Evolutionary conservation across 2,113 vertebrate species (phyloP), one percentile per base, ranked within the genome.

Genomic region (Rhinopithecus roxellana): DNA sequence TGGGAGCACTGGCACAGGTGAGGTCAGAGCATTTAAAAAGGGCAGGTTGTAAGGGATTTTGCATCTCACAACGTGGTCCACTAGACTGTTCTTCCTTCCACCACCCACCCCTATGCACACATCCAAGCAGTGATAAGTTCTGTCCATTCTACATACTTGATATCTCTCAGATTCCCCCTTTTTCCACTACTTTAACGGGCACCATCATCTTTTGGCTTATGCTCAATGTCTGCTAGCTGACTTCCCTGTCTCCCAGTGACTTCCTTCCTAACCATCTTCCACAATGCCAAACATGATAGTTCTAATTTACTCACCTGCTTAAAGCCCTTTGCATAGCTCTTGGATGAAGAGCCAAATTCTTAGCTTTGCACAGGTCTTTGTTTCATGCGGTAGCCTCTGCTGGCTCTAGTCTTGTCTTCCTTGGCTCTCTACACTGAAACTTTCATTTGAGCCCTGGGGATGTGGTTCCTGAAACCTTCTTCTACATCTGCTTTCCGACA

Each of bases 401-500:
- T n/a, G 23, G 8, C 77, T 74, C 85, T 72, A 8, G 7, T 20
- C 55, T 82, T n/a, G 6, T 67, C 16, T 67, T 55, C 8, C 45
- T 85, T 40, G 5, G 0, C 11, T 61, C 4, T 86, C 40, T 14
- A n/a, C 13, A 3, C 0, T 2, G 11, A 80, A 70, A 6, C 20
- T 8, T 67, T 81, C 10, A 10, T 14, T 80, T n/a, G n/a, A 9
- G 23, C 10, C 69, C 38, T 23, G 20, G n/a, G n/a, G 13, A 86
- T 32, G 7, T 7, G 12, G 6, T 30, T 89, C 61, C 67, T 52
- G 57, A 59, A 67, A 48, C 40, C 13, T 77, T 48, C 17, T 2
- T 45, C 35, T 40, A 0, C 30, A 52, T 48, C n/a, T 3, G 0
- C 4, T 43, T 74, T 13, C 18, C 3, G 8, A 7, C 8, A 55